Percentiles rank a stretch among this genome's conserved stretches.
Conservation (phyloP, 2,797 vertebrate species). For the Pseudomugil tenellus region DNA sequence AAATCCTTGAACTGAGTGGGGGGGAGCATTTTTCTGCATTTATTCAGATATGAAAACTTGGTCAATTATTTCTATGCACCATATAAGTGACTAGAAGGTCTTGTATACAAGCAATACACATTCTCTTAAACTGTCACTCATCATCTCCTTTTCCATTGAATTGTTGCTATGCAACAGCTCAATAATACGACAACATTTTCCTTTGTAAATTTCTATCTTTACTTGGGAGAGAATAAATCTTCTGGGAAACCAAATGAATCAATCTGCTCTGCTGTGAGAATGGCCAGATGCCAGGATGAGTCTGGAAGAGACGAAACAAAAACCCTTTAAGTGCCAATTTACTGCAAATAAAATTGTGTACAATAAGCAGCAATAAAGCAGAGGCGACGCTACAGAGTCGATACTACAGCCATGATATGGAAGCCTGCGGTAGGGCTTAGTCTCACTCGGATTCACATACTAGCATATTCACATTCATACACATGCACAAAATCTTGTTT, state of each 20-base stretch:
- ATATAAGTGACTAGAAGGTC: conserved; percentile 39
- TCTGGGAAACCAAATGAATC: conserved; percentile 45
- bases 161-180: conserved; percentile 66
- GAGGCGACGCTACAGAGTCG: conserved; percentile 36
- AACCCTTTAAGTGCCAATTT: conserved; percentile 33
- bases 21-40: conserved; percentile 29
- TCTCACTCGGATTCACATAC: conserved; percentile 15
- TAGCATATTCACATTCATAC: conserved; percentile 8
- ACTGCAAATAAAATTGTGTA: conserved; percentile 50
- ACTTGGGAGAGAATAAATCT: conserved; percentile 47
- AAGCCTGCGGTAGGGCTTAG: conserved; percentile 22
- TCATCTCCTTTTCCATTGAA: conserved; percentile 42
- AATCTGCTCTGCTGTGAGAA: conserved; percentile 43
- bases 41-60: conserved; percentile 7
- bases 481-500: conserved; percentile 39
- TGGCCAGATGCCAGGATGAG: conserved; percentile 40
- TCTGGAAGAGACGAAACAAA: conserved; percentile 36
- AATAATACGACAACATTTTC: conserved; percentile 46
- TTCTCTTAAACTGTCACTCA: conserved; percentile 44
- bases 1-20: conserved; percentile 30
- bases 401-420: conserved; percentile 37
- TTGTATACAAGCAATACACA: conserved; percentile 30
- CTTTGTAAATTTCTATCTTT: conserved; percentile 51
- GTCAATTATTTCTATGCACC: conserved; percentile 21
- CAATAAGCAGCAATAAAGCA: conserved; percentile 40